Conservation (phyloP, 2,797 vertebrate species). For the Dryobates pubescens region DNA sequence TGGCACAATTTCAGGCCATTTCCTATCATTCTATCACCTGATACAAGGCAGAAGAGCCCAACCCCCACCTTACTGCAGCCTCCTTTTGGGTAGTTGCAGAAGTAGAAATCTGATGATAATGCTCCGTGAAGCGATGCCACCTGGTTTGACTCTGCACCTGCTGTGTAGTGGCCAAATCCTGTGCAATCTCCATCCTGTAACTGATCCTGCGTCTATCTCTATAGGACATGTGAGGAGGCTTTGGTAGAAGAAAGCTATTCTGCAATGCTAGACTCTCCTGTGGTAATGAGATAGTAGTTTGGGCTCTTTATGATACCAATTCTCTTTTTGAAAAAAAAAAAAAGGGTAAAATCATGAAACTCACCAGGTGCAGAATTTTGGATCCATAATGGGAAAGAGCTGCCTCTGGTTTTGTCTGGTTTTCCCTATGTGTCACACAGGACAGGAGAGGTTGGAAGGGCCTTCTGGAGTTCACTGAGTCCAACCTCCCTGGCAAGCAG, state of each 20-base stretch:
- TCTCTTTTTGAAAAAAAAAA: neutral
- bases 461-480: too few species aligned
- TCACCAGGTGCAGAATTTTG: conserved; percentile 52
- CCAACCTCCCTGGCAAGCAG: too few species aligned
- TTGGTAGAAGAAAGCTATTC: neutral
- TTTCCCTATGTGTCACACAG: too few species aligned
- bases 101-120: neutral
- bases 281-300: neutral
- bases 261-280: neutral
- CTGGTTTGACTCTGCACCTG: neutral
- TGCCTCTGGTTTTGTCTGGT: too few species aligned
- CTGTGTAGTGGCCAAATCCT: neutral
- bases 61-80: neutral
- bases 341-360: neutral
- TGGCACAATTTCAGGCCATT: too few species aligned
- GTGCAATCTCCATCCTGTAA: neutral
- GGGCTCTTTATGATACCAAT: neutral
- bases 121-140: neutral
- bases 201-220: neutral
- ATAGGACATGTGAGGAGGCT: neutral
- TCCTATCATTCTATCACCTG: too few species aligned
- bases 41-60: too few species aligned
- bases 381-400: neutral
- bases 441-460: too few species aligned
- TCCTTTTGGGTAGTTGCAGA: too few species aligned